Evolutionary conservation across 2,888 invertebrate genomes (phyloP).

Genomic region (Oasisia sp.): DNA sequence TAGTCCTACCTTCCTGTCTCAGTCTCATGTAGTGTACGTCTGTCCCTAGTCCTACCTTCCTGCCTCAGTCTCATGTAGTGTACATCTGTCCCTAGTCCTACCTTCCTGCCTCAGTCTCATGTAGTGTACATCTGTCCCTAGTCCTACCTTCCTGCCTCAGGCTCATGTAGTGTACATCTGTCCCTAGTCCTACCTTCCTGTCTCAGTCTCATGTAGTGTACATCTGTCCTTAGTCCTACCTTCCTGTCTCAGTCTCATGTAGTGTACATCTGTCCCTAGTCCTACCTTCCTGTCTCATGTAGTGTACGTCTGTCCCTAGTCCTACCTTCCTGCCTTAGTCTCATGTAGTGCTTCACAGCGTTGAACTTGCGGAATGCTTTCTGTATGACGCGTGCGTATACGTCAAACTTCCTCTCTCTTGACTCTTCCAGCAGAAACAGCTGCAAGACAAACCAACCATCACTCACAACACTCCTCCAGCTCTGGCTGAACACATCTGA

Average conservation of each 20-base stretch:
- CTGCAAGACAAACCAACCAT: constrained; percentile 58
- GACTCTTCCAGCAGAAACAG: constrained; percentile 76
- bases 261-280: not conserved
- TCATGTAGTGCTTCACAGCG: constrained; percentile 71
- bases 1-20: constrained; percentile 69
- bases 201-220: constrained; percentile 71
- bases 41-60: constrained; percentile 64
- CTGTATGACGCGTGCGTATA: constrained; percentile 75
- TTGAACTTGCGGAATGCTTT: constrained; percentile 75
- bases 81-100: constrained; percentile 40
- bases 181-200: constrained; percentile 66
- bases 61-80: constrained; percentile 72
- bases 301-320: constrained; percentile 40
- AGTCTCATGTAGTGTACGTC: constrained; percentile 71
- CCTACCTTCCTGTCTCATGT: constrained; percentile 66
- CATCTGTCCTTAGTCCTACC: too few relatives aligned
- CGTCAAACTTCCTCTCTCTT: constrained; percentile 75
- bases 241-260: too few relatives aligned
- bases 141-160: constrained; percentile 70
- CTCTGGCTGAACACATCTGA: not conserved
- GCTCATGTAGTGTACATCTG: constrained; percentile 71
- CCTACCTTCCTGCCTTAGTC: constrained; percentile 71
- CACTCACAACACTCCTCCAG: not conserved
- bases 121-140: constrained; percentile 67
- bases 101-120: constrained; percentile 72